phyloP scores from a whole-genome alignment of 1,140 invertebrate species.

The Zaprionus gabonicus region DNA sequence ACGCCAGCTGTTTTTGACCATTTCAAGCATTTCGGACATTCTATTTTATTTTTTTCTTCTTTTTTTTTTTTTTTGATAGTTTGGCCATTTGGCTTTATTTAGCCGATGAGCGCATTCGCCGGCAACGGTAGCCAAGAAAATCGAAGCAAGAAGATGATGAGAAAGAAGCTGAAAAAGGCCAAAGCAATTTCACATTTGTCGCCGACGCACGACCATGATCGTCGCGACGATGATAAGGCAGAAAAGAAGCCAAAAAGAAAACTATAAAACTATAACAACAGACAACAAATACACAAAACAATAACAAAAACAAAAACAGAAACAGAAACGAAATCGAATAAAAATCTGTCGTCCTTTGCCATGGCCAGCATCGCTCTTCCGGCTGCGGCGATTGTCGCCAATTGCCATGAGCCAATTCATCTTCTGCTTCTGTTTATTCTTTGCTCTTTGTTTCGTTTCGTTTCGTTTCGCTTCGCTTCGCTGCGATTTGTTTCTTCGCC shows the following conservation, averaged over 20 bases:
- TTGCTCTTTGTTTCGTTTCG: not conserved
- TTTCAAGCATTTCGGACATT: slow-evolving; percentile 1
- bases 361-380: slow-evolving; percentile 33
- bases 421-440: not conserved
- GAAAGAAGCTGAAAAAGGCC: slow-evolving; percentile 19
- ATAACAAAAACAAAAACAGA: not conserved
- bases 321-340: slow-evolving; percentile 11
- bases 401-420: slow-evolving; percentile 39
- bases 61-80: no score
- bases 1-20: slow-evolving; percentile 57
- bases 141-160: not conserved
- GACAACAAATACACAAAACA: not conserved
- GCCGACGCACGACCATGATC: slow-evolving; percentile 35
- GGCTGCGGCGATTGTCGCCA: slow-evolving; percentile 19
- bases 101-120: slow-evolving; percentile 69
- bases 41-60: not conserved
- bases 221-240: slow-evolving; percentile 53
- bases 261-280: slow-evolving; percentile 9
- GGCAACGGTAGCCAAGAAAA: slow-evolving; percentile 46
- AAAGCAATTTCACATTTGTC: slow-evolving; percentile 21
- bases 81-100: slow-evolving; percentile 56
- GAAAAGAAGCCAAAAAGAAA: slow-evolving; percentile 15
- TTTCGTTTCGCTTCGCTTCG: not conserved
- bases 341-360: slow-evolving; percentile 64
- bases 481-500: slow-evolving; percentile 11